phyloP scores from a whole-genome alignment of 2,113 vertebrate species.

The Plectropomus leopardus region DNA sequence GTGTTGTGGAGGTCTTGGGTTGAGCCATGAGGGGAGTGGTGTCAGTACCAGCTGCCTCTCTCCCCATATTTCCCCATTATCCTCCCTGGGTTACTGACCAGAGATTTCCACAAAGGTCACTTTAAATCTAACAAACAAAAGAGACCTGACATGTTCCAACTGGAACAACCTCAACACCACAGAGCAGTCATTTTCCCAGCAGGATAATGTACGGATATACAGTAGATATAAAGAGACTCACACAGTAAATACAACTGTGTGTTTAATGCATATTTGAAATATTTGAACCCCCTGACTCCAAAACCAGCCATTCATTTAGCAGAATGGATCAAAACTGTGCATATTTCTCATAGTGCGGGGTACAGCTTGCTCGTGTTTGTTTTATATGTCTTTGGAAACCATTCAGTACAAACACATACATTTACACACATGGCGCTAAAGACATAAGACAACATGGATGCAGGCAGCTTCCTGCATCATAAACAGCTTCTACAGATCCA shows the following conservation, averaged over 20 bases:
- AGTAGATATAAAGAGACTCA: background rate
- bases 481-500: no score
- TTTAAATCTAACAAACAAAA: slow-evolving; percentile 37
- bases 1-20: slow-evolving; percentile 41
- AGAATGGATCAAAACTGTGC: background rate
- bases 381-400: background rate
- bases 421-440: slow-evolving; percentile 1
- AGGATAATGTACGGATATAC: background rate
- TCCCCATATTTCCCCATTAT: slow-evolving; percentile 63
- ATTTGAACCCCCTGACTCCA: background rate
- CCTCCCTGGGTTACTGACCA: slow-evolving; percentile 37
- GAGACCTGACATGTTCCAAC: slow-evolving; percentile 9
- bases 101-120: slow-evolving; percentile 50
- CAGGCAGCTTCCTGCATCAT: background rate
- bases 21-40: slow-evolving; percentile 46
- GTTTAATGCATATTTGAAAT: background rate
- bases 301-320: no score
- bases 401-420: background rate
- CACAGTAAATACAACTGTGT: background rate
- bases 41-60: slow-evolving; percentile 65
- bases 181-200: background rate
- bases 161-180: background rate
- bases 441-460: background rate
- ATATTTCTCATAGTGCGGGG: background rate
- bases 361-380: slow-evolving; percentile 11